Conservation (phyloP, 2,113 vertebrate genomes). For the Myiopsitta monachus region DNA sequence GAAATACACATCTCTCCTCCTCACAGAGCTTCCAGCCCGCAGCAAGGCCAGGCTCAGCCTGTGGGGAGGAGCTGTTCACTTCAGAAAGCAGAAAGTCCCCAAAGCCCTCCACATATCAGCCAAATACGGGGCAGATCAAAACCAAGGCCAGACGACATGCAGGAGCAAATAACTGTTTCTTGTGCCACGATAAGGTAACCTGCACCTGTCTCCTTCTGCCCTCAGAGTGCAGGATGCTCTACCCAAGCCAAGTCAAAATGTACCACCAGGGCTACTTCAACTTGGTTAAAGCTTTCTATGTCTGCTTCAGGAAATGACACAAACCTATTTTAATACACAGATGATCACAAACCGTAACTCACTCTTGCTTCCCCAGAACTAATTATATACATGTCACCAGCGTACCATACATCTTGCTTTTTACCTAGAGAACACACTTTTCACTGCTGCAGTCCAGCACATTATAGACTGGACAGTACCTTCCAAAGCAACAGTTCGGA, state of each 20-base stretch:
- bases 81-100: not conserved
- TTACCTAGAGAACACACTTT: not conserved
- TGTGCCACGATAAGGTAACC: not conserved
- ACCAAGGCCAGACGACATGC: not conserved
- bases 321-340: not conserved
- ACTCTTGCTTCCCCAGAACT: not conserved
- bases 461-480: not conserved
- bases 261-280: not conserved
- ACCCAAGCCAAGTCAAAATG: not conserved
- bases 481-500: not conserved
- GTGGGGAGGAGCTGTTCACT: not conserved
- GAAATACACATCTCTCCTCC: not conserved
- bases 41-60: not conserved
- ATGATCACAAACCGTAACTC: not conserved
- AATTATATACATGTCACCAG: not conserved
- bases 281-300: not conserved
- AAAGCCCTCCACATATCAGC: not conserved
- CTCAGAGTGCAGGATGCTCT: not conserved
- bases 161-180: not conserved
- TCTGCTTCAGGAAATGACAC: not conserved
- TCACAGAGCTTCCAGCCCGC: not conserved
- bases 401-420: not conserved
- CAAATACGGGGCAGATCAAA: not conserved
- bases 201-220: rapidly evolving
- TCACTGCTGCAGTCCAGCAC: not conserved